A percentile compares a stretch with the other conserved stretches of the same genome.
Evolutionary conservation across 2,113 vertebrate species (phyloP).

Genomic region (Myotis davidii): DNA sequence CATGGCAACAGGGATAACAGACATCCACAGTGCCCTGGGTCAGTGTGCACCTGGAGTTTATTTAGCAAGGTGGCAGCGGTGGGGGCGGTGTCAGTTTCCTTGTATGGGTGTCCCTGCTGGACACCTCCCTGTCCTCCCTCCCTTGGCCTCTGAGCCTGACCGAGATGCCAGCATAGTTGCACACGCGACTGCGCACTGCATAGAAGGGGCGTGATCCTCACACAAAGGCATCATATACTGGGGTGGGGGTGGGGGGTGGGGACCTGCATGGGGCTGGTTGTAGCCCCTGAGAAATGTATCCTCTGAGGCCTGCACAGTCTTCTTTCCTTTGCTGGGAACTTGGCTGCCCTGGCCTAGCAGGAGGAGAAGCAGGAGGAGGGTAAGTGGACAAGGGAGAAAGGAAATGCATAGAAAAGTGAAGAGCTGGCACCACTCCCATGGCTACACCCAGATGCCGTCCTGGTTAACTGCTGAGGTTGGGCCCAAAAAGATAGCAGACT

Average conservation of each 20-base stretch:
- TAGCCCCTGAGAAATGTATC: background rate
- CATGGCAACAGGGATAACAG: slow-evolving; percentile 64
- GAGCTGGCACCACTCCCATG: background rate
- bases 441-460: background rate
- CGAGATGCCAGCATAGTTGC: background rate
- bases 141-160: background rate
- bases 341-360: background rate
- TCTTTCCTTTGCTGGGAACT: background rate
- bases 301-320: background rate
- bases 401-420: background rate
- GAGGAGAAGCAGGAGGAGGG: background rate
- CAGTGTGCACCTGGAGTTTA: slow-evolving; percentile 44
- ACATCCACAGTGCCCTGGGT: background rate
- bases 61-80: background rate
- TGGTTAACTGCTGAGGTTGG: background rate
- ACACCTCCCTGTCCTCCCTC: background rate
- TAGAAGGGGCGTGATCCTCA: background rate
- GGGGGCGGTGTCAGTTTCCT: background rate
- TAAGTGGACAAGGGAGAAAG: background rate
- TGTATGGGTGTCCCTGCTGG: background rate
- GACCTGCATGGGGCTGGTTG: background rate
- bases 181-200: background rate
- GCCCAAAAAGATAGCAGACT: background rate
- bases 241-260: too few species aligned
- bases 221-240: background rate